Evolutionary conservation across 1,140 invertebrate genomes (phyloP), one percentile per base, ranked within the genome.

Genomic region (Drosophila mojavensis): DNA sequence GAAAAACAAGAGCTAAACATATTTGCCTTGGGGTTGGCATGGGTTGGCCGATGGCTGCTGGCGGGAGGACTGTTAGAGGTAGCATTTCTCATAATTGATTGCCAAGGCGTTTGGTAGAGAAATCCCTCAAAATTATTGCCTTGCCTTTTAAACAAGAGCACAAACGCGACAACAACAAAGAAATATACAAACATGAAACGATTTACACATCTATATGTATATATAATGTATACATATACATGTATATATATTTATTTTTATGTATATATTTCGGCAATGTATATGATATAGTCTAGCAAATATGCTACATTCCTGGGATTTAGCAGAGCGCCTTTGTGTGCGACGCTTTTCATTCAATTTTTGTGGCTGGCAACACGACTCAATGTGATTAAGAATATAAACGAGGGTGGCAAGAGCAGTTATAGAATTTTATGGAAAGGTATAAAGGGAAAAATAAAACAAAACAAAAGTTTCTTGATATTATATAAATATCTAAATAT

Each of bases 301-400:
- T 88, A 84, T 88, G 85, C 84, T 73, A 89, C 67, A 89, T 90
- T 89, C 80, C 75, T 84, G 60, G 69, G 82, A 65, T 75, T 80
- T 81, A 70, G 30, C 54, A 58, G 41, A 47, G 53, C 50, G 61
- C 65, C 59, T 65, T 71, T 71, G 56, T 75, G 69, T 66, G 48
- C 68, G 61, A 55, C 55, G 70, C 67, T 63, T 89, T 88, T 89
- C 84, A 90, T 89, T 89, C 85, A 81, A 84, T 72, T 84, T 70
- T 77, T 63, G 48, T 69, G 33, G 70, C 75, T 81, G 81, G 66
- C 75, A 81, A 71, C 59, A 50, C 36, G 39, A 45, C 13, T 7
- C 13, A 24, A 48, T 26, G 58, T 26, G 15, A 47, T 48, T 33
- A 48, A 5, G 53, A 36, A 55, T 55, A 36, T 39, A 11, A 39